Evolutionary conservation across 2,888 invertebrate genomes (phyloP), one percentile per base, ranked within the genome.

Genomic region (Watsonalla binaria): DNA sequence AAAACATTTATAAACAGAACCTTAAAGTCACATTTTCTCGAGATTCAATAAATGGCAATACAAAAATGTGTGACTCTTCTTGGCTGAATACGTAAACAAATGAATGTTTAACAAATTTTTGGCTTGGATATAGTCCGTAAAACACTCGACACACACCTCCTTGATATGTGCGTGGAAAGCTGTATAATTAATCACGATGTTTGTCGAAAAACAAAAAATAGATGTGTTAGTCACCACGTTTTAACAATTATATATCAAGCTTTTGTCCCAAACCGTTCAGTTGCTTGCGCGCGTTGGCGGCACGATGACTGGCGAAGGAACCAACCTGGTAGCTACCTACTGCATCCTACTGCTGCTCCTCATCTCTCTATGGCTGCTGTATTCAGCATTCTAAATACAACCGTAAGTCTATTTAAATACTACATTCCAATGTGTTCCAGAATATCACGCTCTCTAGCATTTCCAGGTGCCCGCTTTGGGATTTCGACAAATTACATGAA

Each of bases 241-340:
- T 68, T 68, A 70, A 72, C 70, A 73, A 72, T 69, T 70, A 73
- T 80, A 74, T 80, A 76, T 74, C 75, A 72, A 70, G 74, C 76
- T 66, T 74, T 78, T 70, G 67, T 59, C 57, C 65, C 59, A 66
- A 64, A 74, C 64, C 61, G 53, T 66, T 82, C 84, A 88, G 87
- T 89, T 73, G 77, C 65, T 74, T 61, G 66, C 66, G 72, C 79
- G 79, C 66, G 74, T 68, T 54, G 61, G 73, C 64, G 78, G 62
- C 69, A 78, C 79, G 74, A 76, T 86, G 74, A 74, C 70, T 58
- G 79, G 86, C 57, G 94, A 94, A 79, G 92, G 93, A 55, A 88
- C 89, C 52, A 94, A 92, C 73, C 86, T 95, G 62, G 87, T 94
- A 60, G 93, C 93, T 52, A 95, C 95, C 51, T 95, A 94, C 76